Percentiles rank a stretch among this genome's conserved stretches.
Conservation (phyloP, 2,888 invertebrate genomes). For the Lomographa bimaculata region DNA sequence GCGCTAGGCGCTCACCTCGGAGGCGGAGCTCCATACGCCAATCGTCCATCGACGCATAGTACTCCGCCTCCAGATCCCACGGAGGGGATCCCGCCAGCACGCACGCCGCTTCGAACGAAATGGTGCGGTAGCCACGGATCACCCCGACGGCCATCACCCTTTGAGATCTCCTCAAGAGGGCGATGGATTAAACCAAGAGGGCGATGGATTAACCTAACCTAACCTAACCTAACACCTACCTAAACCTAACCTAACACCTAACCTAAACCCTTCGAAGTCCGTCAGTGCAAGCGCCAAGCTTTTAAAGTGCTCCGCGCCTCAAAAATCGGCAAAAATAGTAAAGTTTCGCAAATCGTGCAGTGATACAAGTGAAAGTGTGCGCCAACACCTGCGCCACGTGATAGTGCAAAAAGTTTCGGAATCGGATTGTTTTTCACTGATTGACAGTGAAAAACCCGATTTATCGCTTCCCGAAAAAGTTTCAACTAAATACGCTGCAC, state of each 20-base stretch:
- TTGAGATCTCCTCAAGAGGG: slow-evolving; percentile 2
- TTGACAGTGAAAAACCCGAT: too few species aligned
- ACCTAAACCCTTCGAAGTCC: slow-evolving; percentile 23
- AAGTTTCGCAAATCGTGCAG: too few species aligned
- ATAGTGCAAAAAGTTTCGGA: too few species aligned
- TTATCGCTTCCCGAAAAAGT: too few species aligned
- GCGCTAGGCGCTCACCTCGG: background rate
- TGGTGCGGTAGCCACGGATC: slow-evolving; percentile 12
- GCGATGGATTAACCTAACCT: slow-evolving; percentile 31
- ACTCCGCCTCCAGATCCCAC: slow-evolving; percentile 15
- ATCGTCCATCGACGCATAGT: background rate
- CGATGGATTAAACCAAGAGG: background rate
- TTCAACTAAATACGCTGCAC: too few species aligned
- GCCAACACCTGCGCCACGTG: too few species aligned
- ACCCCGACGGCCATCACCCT: slow-evolving; percentile 4
- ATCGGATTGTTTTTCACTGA: too few species aligned
- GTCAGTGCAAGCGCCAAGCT: too few species aligned
- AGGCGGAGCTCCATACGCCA: background rate
- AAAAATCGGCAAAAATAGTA: background rate
- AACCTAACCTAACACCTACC: slow-evolving; percentile 33
- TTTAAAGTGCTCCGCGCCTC: slow-evolving; percentile 5
- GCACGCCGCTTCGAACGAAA: slow-evolving; percentile 12
- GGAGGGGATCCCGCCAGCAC: slow-evolving; percentile 9
- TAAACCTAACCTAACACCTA: slow-evolving; percentile 33
- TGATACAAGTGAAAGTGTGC: too few species aligned